These are phyloP conservation scores for Capitulum mitella DNA, from an alignment of 2,888 invertebrate genomes.

Conservation along the genomic window DNA sequence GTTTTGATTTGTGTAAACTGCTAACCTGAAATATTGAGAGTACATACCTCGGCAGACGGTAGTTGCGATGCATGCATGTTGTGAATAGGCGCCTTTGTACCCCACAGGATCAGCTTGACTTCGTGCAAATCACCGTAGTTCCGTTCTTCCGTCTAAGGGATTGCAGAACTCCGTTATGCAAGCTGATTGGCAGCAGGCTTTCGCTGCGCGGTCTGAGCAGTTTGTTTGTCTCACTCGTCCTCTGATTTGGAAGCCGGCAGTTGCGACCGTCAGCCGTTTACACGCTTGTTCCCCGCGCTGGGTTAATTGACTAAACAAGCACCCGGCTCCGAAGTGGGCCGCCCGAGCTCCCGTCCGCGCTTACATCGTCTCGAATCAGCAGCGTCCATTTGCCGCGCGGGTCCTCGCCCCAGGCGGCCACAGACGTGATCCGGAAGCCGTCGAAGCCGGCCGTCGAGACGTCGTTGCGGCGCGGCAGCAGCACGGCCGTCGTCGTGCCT, in stretches of 20 bases:
- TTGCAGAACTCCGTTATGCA: neutral
- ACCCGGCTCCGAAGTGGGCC: no score
- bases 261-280: no score
- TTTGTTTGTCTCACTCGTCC: no score
- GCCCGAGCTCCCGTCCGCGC: no score
- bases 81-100: neutral
- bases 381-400: conserved; percentile 33
- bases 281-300: no score
- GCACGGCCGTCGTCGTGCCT: neutral
- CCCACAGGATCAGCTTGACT: neutral
- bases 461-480: conserved; percentile 64
- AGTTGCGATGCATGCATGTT: no score
- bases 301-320: no score
- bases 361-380: conserved; percentile 29
- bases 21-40: no score
- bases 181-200: neutral
- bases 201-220: no score
- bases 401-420: conserved; percentile 83
- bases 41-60: no score
- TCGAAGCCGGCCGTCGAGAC: conserved; percentile 61
- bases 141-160: neutral
- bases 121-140: neutral
- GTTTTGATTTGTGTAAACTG: no score
- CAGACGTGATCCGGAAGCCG: conserved; percentile 80
- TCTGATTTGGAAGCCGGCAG: no score